Evolutionary conservation across 2,888 invertebrate species (phyloP), one percentile per base, ranked within the genome.

Genomic region (Ennomos fuscantarius): DNA sequence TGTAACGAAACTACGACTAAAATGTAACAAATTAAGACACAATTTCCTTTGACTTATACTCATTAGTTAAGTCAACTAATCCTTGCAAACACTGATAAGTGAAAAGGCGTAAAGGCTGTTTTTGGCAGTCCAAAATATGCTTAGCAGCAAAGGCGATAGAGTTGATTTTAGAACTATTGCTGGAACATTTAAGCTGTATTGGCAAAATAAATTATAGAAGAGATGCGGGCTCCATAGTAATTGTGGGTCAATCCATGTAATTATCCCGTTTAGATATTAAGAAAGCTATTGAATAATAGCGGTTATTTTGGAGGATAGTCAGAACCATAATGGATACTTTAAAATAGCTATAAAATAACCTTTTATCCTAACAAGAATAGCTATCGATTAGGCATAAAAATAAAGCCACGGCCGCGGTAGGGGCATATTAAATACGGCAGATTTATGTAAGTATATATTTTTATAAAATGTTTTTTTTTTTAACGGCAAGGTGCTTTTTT

Each of bases 171-270:
- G 50, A 9, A 1, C 47, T 34, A 12, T 2, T 32, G 13, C 8
- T 9, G 31, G 8, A 41, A 39, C 13, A n/a, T 31, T 44, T 41
- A 48, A 45, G 55, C 39, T 47, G 12, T 62, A 53, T 60, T 55
- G 62, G 59, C 43, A 58, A 42, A 42, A 47, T 50, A 56, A 60
- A 60, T 56, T 60, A 65, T 49, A 53, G 52, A 50, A 45, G 15
- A 46, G 60, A 67, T 54, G 63, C 53, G 67, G 68, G 66, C 47
- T 66, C 70, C 71, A 72, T 72, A 72, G 66, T 65, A 69, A 72
- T 61, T 47, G 51, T 1, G 66, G 68, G 67, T 68, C 62, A 63
- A 63, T 63, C 52, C 54, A 49, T 50, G 58, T 67, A 66, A 70
- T 70, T 69, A 69, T 67, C 62, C 59, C 62, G 65, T 62, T 60